Conservation (phyloP, 2,888 invertebrate genomes). For the Noctua fimbriata region DNA sequence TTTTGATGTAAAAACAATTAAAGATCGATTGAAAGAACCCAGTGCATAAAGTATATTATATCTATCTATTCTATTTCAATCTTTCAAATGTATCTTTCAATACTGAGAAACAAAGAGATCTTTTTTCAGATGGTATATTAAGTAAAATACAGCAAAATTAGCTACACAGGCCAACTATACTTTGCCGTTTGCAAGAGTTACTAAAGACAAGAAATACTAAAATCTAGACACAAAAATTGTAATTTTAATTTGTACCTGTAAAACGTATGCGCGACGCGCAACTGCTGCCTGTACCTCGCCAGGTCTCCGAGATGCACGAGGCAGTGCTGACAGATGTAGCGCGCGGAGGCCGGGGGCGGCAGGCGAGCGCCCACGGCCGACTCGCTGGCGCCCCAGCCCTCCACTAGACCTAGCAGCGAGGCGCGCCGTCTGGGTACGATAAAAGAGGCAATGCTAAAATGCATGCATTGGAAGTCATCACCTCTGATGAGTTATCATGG, state of each 20-base stretch:
- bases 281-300: constrained; percentile 95
- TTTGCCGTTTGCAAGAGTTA: background rate
- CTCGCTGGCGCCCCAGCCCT: constrained; percentile 83
- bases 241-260: constrained; percentile 90
- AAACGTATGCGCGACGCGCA: constrained; percentile 95
- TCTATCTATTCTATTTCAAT: too few species aligned
- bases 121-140: background rate
- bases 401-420: constrained; percentile 84
- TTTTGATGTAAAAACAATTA: background rate
- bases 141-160: background rate
- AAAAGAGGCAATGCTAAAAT: background rate
- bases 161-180: background rate
- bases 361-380: constrained; percentile 70
- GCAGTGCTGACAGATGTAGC: constrained; percentile 97
- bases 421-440: constrained; percentile 80
- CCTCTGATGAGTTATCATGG: background rate
- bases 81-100: too few species aligned
- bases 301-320: constrained; percentile 97
- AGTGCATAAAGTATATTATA: too few species aligned
- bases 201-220: background rate
- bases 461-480: background rate
- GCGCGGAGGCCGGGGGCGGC: constrained; percentile 93
- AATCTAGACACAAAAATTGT: background rate
- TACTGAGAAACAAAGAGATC: background rate
- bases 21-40: background rate